Base-by-base conservation (phyloP, 2,888 invertebrate species). In the Griposia aprilina region DNA sequence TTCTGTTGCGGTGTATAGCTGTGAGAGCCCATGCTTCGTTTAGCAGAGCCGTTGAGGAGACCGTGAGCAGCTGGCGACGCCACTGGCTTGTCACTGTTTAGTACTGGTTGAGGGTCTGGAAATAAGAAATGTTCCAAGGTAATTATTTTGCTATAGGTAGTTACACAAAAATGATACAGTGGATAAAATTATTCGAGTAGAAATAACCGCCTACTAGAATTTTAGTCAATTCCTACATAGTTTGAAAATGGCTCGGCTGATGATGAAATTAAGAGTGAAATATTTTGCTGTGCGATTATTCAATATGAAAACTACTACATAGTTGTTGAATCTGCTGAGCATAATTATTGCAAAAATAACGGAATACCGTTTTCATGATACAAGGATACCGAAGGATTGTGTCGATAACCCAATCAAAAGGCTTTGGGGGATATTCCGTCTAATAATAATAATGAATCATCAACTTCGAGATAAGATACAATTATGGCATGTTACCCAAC, bases 31-130 rank as follows among this genome's bases (percentile, higher is more conserved):
- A 98, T 97, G 79, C 98, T 98, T 89, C 98, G 97, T 92, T 97
- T 97, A 45, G 98, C 98, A 0, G 95, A 91, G n/a, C 96, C 98
- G 89, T 98, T 97, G 80, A 98, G 97, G 68, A 98, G 97, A 48
- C 98, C 98, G 94, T 98, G 98, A 36, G 98, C 98, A 50, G 98
- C 98, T 30, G 98, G 98, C 7, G 98, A 97, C 7, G 98, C 98
- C 26, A 98, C 97, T 67, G 98, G 98, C 89, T 97, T 97, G 17
- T 94, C 94, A 2, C 90, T 87, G 60, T 78, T 92, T 17, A 87
- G 67, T 41, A 90, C 89, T 3, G 90, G 86, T 48, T 93, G 93
- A 2, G 92, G 82, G 67, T 94, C 95, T 95, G 91, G 10, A 90
- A 90, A 52, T 7, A 41, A 30, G 30, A n/a, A 1, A 60, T 0